Evolutionary conservation across 35 echinoderm and acorn worm species (phyloP).

Genomic region (Apostichopus parvimensis): DNA sequence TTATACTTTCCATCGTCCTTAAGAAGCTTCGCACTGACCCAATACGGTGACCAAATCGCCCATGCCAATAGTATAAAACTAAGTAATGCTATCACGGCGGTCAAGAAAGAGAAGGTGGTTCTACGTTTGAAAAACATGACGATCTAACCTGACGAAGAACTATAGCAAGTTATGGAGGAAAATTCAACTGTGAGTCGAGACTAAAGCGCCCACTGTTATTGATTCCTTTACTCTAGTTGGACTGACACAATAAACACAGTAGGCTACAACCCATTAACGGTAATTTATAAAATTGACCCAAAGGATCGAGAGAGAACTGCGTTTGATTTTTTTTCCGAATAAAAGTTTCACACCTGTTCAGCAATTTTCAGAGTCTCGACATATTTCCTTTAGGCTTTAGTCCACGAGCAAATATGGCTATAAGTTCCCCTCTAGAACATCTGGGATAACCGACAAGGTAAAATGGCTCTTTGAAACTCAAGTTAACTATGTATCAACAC

Average conservation of each 20-base stretch:
- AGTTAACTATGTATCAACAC: neutral
- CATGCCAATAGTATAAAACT: conserved; percentile 70
- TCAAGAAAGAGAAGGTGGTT: conserved; percentile 73
- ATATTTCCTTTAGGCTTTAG: too few relatives aligned
- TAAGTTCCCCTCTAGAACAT: too few relatives aligned
- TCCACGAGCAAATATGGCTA: too few relatives aligned
- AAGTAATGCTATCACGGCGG: conserved; percentile 52
- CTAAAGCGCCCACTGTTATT: neutral
- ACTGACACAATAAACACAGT: neutral
- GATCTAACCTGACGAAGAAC: neutral
- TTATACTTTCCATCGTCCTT: conserved; percentile 44
- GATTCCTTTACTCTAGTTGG: neutral
- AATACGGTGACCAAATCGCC: conserved; percentile 57
- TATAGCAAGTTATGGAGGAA: neutral
- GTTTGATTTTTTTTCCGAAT: too few relatives aligned
- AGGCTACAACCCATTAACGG: neutral
- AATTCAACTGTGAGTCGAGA: neutral
- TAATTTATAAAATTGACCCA: neutral
- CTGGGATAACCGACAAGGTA: neutral
- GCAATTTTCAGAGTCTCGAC: too few relatives aligned
- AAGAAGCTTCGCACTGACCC: conserved; percentile 51
- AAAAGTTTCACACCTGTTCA: too few relatives aligned
- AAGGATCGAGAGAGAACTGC: neutral
- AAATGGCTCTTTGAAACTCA: neutral
- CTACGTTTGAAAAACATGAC: conserved; percentile 69